phyloP scores from a whole-genome alignment of 2,888 invertebrate species.

The Euplexia lucipara region DNA sequence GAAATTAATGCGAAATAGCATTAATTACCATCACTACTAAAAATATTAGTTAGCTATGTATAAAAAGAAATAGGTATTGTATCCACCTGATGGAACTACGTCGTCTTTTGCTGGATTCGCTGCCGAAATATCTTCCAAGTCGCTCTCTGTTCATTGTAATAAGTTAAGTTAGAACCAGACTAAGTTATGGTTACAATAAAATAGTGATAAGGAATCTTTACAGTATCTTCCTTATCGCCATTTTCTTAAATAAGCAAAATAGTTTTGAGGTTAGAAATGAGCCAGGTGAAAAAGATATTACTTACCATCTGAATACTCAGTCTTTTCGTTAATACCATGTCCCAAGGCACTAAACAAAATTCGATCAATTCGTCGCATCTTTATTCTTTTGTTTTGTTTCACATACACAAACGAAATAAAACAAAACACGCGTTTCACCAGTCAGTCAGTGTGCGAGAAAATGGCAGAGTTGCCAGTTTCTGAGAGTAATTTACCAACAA shows the following conservation, averaged over 20 bases:
- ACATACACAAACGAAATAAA: constrained; percentile 6
- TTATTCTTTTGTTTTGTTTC: constrained; percentile 29
- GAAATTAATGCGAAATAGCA: too few species aligned
- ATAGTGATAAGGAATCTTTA: too few species aligned
- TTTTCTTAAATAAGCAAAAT: not conserved
- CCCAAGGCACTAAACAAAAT: constrained; percentile 44
- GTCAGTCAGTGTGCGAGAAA: too few species aligned
- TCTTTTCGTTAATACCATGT: constrained; percentile 35
- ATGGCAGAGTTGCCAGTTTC: too few species aligned
- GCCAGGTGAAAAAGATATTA: constrained; percentile 19
- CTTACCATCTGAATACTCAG: constrained; percentile 36
- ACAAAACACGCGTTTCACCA: too few species aligned
- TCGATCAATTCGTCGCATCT: constrained; percentile 39
- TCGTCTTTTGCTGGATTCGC: too few species aligned
- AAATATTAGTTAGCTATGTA: too few species aligned
- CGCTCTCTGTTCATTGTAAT: not conserved
- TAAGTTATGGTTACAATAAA: too few species aligned
- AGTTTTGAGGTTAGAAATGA: constrained; percentile 28
- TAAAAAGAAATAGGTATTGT: too few species aligned
- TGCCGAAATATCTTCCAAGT: not conserved
- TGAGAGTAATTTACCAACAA: too few species aligned
- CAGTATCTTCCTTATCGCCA: not conserved
- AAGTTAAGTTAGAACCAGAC: not conserved
- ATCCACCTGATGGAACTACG: too few species aligned
- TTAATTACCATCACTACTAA: too few species aligned